phyloP scores from a whole-genome alignment of 1,140 invertebrate species.

The honey bee (Apis mellifera) region Amel_HAv3.1 CM009940.2:7622501-7623000 shows the following conservation, averaged over 20 bases:
- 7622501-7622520: not conserved
- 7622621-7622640: not conserved
- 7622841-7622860: too few relatives aligned
- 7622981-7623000: too few relatives aligned
- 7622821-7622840: too few relatives aligned
- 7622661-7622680: slow-evolving; percentile 1
- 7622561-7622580: too few relatives aligned
- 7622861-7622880: too few relatives aligned
- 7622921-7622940: too few relatives aligned
- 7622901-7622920: too few relatives aligned
- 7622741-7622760: not conserved
- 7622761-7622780: slow-evolving; percentile 1
- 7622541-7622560: too few relatives aligned
- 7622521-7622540: not conserved
- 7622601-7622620: not conserved
- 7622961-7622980: not conserved
- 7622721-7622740: not conserved
- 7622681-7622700: not conserved
- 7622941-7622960: too few relatives aligned
- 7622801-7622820: too few relatives aligned
- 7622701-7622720: slow-evolving; percentile 5
- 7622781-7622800: not conserved
- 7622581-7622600: not conserved
- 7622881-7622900: too few relatives aligned
- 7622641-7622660: not conserved